Percentiles rank a stretch among this genome's conserved stretches.
phyloP scores from a whole-genome alignment of 2,113 vertebrate genomes.

The Zingel zingel region DNA sequence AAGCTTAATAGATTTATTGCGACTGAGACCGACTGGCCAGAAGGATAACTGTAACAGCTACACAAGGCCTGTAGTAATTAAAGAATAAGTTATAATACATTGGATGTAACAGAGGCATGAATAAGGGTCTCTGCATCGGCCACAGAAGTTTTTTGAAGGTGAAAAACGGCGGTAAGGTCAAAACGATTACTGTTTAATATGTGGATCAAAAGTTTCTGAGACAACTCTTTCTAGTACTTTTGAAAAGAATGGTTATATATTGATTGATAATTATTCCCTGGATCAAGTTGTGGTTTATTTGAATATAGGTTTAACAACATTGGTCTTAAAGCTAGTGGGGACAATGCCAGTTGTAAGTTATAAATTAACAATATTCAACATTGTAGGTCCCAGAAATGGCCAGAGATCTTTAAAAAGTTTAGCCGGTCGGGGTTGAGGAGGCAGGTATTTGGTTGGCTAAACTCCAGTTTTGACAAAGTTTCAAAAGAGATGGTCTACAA shows the following conservation, averaged over 20 bases:
- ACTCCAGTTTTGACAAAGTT: neutral
- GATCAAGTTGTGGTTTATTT: neutral
- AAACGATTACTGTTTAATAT: no score
- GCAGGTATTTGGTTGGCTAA: neutral
- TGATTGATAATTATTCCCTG: neutral
- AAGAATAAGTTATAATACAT: neutral
- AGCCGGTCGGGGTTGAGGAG: neutral
- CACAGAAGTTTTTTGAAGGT: no score
- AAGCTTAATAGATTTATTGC: neutral
- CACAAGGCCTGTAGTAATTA: neutral
- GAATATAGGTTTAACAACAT: neutral
- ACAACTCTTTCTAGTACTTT: neutral
- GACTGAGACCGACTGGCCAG: neutral
- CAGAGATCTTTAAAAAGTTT: neutral
- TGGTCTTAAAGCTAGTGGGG: neutral
- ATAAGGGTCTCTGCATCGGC: no score
- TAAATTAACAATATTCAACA: neutral
- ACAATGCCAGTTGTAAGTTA: no score
- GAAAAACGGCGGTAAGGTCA: no score
- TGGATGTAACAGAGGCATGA: no score
- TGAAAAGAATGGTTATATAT: neutral
- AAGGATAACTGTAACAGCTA: neutral
- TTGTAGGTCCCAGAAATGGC: neutral
- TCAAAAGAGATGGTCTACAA: slow-evolving; percentile 32
- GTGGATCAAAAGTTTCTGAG: neutral